A percentile compares a stretch with the other conserved stretches of the same genome.
Evolutionary conservation across 2,113 vertebrate genomes (phyloP).

Genomic region (Podarcis cretensis): DNA sequence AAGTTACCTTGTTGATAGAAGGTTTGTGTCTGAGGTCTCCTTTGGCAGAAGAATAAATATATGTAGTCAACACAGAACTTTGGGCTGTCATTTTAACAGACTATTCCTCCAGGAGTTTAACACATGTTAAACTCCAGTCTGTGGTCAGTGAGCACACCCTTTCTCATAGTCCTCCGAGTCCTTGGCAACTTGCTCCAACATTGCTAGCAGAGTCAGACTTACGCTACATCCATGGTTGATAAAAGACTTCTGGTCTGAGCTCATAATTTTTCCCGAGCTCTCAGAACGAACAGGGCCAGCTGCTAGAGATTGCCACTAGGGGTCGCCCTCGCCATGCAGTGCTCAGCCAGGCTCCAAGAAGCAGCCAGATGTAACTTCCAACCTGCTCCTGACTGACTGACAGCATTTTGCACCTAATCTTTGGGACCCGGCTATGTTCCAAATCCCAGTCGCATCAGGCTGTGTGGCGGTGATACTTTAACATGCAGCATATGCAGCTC

Average conservation of each 20-base stretch:
- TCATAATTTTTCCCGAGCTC: not conserved
- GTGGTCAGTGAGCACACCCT: not conserved
- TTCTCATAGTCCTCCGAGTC: not conserved
- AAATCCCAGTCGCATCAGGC: constrained; percentile 10
- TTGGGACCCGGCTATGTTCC: constrained; percentile 41
- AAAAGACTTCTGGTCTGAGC: not conserved
- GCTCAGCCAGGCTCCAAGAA: not conserved
- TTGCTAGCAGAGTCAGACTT: not conserved
- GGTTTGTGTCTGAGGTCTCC: not conserved
- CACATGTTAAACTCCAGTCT: constrained; percentile 14
- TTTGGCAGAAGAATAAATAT: constrained; percentile 54
- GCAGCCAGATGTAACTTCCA: constrained; percentile 1
- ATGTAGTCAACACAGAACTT: constrained; percentile 44
- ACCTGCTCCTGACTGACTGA: not conserved
- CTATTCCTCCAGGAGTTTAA: constrained; percentile 11
- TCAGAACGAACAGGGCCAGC: not conserved
- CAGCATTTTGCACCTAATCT: not conserved
- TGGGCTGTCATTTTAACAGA: constrained; percentile 33
- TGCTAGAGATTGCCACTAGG: constrained; percentile 35
- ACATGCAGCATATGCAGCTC: constrained; percentile 50
- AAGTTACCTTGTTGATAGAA: not conserved
- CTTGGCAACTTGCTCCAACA: not conserved
- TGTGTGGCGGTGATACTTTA: constrained; percentile 38
- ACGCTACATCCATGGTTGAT: not conserved
- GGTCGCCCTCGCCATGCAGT: constrained; percentile 58